Evolutionary conservation across 2,797 vertebrate genomes (phyloP), one percentile per base, ranked within the genome.

Genomic region (Diplodus sargus): DNA sequence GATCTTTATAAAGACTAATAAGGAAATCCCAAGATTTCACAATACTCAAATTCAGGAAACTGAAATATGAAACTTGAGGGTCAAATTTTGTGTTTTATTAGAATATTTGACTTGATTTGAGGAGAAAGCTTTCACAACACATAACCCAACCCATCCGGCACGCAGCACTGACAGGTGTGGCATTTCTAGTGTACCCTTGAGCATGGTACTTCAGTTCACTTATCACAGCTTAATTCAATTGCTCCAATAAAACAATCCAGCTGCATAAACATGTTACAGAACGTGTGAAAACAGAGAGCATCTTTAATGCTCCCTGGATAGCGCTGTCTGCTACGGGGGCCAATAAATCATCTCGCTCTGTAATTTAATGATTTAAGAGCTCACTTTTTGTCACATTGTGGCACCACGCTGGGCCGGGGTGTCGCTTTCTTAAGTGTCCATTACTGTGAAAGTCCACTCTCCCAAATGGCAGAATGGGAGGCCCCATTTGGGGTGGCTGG

Each of bases 221-320:
- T 93, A 95, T 95, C 93, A 91, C 89, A 85, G 90, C 91, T 92
- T 94, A 87, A 91, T 93, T 93, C 89, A 93, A 90, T 91, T 93
- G 93, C 85, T 84, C 87, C 91, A 94, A 95, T 95, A 95, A 95
- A 96, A 93, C 93, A 93, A 95, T 95, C 92, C 95, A 96, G 95
- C 95, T 96, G 95, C 94, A 94, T 94, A 94, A 96, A 95, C 94
- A 95, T 90, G 93, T 95, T 93, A 94, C 84, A 90, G 90, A 93
- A 92, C 83, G 94, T 92, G 94, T 95, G 94, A 95, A 94, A 95
- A 87, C 89, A 89, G 86, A 86, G 93, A 83, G 87, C 89, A 92
- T 94, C 90, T 92, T 90, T 87, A 91, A 89, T 79, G 86, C 89
- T 90, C 94, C 91, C 92, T 49, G 85, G 90, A 90, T 91, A 84